Evolutionary conservation across 1,140 invertebrate genomes (phyloP).

Genomic region (Ceratosolen fusciceps): DNA sequence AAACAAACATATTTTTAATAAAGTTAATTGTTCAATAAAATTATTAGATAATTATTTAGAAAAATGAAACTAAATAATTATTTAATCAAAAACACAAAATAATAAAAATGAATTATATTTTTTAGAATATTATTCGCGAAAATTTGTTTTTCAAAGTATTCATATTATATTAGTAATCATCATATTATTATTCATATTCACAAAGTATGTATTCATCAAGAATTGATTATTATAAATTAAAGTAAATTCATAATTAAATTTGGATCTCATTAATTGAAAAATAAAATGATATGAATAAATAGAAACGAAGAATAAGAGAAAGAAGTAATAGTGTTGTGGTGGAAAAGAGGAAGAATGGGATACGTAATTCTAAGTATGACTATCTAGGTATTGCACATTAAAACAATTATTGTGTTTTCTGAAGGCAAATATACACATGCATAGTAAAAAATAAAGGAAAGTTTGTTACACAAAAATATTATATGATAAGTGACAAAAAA

Average conservation of each 20-base stretch:
- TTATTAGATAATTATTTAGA: neutral
- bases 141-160: neutral
- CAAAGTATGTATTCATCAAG: too few species aligned
- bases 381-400: slow-evolving; percentile 49
- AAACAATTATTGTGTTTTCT: slow-evolving; percentile 64
- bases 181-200: too few species aligned
- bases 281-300: neutral
- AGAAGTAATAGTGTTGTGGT: too few species aligned
- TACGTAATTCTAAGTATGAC: slow-evolving; percentile 53
- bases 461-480: neutral
- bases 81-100: too few species aligned
- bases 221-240: neutral
- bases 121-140: neutral
- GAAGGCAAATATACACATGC: slow-evolving; percentile 59
- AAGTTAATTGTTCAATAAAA: too few species aligned
- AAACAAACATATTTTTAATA: too few species aligned
- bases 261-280: neutral
- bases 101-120: neutral
- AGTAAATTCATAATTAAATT: neutral
- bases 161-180: too few species aligned
- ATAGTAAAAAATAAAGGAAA: slow-evolving; percentile 4
- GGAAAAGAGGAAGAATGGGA: neutral
- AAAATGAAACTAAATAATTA: neutral
- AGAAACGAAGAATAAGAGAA: too few species aligned
- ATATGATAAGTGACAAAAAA: slow-evolving; percentile 16